Evolutionary conservation across 37 sponge, comb jelly and placozoan species (phyloP), one percentile per base, ranked within the genome.

Genomic region (Oscarella lobularis): DNA sequence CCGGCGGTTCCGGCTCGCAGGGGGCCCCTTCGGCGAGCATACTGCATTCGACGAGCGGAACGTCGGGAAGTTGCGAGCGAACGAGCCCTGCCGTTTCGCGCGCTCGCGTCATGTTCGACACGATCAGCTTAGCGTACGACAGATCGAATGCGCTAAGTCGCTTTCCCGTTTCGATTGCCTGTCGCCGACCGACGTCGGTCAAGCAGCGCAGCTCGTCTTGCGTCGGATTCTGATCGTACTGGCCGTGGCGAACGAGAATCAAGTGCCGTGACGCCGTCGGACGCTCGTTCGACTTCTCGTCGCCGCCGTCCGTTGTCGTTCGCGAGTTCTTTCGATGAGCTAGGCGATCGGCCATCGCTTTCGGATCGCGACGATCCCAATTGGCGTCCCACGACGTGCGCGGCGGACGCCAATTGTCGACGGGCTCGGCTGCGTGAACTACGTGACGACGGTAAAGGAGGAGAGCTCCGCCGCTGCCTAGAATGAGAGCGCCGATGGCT

Each of bases 21-120:
- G 98, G 98, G 4, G 94, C 89, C 14, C 98, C 98, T 68, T 97
- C 98, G 1, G 82, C 36, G 41, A 93, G 38, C 41, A 97, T 39
- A 33, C 84, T 87, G 76, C 86, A 85, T 40, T 83, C 87, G 60
- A 80, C 40, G 31, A 85, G 40, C 1, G 92, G 86, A 0, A 96
- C 84, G 33, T 76, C 86, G 2, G 87, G 80, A 0, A 90, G 73
- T 66, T 66, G 41, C 65, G 76, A 20, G 31, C 35, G 35, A 33
- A 93, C 84, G 14, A 86, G 39, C 37, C 84, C 31, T 33, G 80
- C 75, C 4, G 94, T 93, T 79, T 93, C 87, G 27, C 67, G 66
- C 2, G 94, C 86, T 40, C 95, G 70, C 14, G 83, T 87, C 92
- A 90, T 82, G 29, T 88, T 85, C 71, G 91, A 90, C 66, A 83